Conservation (phyloP, 2,113 vertebrate species). For the Parotia lawesii region DNA sequence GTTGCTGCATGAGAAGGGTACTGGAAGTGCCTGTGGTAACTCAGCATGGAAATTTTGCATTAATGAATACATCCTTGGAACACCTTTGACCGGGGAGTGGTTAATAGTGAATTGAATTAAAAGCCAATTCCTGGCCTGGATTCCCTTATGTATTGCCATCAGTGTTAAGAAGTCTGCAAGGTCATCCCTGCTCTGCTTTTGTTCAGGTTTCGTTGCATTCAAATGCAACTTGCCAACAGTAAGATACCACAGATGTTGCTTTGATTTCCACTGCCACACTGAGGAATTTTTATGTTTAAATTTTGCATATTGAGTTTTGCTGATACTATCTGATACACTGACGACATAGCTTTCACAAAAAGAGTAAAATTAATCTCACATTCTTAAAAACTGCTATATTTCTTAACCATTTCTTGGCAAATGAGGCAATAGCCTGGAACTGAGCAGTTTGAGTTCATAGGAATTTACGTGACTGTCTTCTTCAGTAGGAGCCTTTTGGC, state of each 20-base stretch:
- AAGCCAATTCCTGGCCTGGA: neutral
- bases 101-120: neutral
- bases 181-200: neutral
- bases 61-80: neutral
- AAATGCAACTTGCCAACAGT: neutral
- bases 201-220: neutral
- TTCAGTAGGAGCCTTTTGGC: slow-evolving; percentile 46
- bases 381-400: slow-evolving; percentile 30
- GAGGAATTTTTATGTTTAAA: slow-evolving; percentile 11
- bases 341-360: neutral
- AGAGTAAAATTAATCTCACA: slow-evolving; percentile 43
- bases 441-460: slow-evolving; percentile 32
- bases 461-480: slow-evolving; percentile 44
- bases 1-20: neutral
- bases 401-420: slow-evolving; percentile 43
- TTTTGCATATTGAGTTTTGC: slow-evolving; percentile 13
- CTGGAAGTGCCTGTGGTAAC: neutral
- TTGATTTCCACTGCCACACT: slow-evolving; percentile 24
- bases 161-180: neutral
- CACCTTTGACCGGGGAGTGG: neutral
- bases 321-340: slow-evolving; percentile 28
- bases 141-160: neutral
- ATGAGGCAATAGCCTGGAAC: slow-evolving; percentile 3
- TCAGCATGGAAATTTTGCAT: neutral
- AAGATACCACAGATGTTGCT: slow-evolving; percentile 15